Base-by-base conservation (phyloP, 2,888 invertebrate genomes). In the Drosophila histrio region DNA sequence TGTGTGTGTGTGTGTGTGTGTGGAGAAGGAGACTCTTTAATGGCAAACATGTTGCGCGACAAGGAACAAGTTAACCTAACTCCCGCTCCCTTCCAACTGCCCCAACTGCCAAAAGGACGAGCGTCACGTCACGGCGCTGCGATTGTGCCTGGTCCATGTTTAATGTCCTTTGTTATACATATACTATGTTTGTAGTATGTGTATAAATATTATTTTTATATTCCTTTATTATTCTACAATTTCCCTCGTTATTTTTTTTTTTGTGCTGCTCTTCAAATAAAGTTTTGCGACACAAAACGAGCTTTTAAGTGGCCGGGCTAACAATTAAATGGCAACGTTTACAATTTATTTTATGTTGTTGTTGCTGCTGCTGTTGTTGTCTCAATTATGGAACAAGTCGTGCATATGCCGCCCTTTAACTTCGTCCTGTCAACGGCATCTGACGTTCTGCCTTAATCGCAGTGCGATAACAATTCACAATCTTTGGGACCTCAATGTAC, bases 31-130 rank as follows among this genome's bases (percentile, higher is more conserved):
- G 36, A 38, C 36, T 38, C 36, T 38, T 19, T 38, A 38, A 60
- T 6, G 53, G 44, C 38, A 61, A 72, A 77, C 77, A 77, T 76
- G 77, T 76, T 77, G 69, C 56, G 77, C 76, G 76, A 77, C 79
- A 79, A 71, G 59, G 46, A 61, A 79, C 58, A 77, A 69, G 52
- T 50, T 61, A 52, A 24, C 28, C 9, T 7, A 19, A 36, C 47
- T 28, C 32, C 11, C 22, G 3, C 46, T 22, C 1, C 17, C 9
- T 28, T n/a, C 9, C 7, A n/a, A 24, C 26, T 17, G 15, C 17
- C 11, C 26, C 44, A 32, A 17, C 15, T 15, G 1, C 26, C 2
- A 2, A 9, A 3, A 24, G 34, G 19, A 34, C 38, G 7, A 41
- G 24, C 34, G 65, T 59, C 76, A 70, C 54, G 79, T 56, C 63